Percentiles rank a stretch among this genome's conserved stretches.
phyloP scores from a whole-genome alignment of 2,113 vertebrate genomes.

The Thalassarche chlororhynchos region DNA sequence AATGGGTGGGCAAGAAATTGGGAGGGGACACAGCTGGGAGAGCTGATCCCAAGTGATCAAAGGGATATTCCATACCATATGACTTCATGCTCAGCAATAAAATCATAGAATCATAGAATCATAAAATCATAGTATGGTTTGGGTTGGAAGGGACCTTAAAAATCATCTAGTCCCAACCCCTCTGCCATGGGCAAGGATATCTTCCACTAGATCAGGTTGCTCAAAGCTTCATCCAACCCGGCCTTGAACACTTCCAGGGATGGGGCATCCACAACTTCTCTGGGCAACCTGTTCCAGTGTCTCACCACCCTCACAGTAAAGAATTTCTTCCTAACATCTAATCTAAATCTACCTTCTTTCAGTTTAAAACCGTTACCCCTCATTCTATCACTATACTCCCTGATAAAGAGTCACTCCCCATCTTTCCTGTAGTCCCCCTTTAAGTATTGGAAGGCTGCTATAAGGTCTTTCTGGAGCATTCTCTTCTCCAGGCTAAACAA shows the following conservation, averaged over 20 bases:
- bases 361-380: too few species aligned
- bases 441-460: neutral
- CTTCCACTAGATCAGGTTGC: neutral
- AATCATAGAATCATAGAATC: neutral
- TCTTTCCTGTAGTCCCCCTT: neutral
- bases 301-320: too few species aligned
- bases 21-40: neutral
- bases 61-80: neutral
- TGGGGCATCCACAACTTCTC: neutral
- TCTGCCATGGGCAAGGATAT: neutral
- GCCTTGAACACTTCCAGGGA: neutral
- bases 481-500: neutral
- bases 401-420: too few species aligned
- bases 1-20: neutral
- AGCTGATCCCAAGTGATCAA: neutral
- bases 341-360: too few species aligned
- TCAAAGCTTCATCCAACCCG: neutral
- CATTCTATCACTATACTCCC: too few species aligned
- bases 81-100: neutral
- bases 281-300: neutral
- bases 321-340: too few species aligned
- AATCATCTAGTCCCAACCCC: neutral
- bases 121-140: neutral
- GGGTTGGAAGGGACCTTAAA: neutral
- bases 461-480: neutral